These are phyloP conservation scores for Heliornis fulica DNA, from an alignment of 2,113 vertebrate species.

Conservation along the genomic window DNA sequence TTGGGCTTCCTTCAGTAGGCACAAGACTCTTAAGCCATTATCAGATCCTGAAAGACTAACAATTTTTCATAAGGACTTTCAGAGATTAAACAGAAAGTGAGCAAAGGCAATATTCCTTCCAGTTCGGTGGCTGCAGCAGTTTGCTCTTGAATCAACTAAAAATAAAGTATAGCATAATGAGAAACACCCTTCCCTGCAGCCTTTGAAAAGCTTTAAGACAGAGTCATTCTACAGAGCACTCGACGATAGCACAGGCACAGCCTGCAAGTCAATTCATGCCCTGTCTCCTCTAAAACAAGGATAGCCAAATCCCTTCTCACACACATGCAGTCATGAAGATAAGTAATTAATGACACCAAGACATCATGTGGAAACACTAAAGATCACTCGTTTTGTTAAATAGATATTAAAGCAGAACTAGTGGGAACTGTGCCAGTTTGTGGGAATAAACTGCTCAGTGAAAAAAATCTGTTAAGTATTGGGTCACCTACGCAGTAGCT, in stretches of 20 bases:
- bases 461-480: not conserved
- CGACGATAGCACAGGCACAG: not conserved
- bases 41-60: not conserved
- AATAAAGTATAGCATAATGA: not conserved
- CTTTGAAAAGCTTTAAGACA: not conserved
- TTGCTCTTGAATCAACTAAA: not conserved
- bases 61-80: not conserved
- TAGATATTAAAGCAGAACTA: not conserved
- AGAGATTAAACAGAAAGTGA: not conserved
- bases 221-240: not conserved
- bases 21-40: not conserved
- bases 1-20: not conserved
- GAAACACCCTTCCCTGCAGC: not conserved
- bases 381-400: not conserved
- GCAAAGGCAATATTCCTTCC: constrained; percentile 3
- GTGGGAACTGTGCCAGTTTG: not conserved
- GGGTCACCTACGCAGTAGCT: not conserved
- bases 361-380: not conserved
- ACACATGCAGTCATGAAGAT: not conserved
- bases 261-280: not conserved
- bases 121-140: not conserved
- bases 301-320: not conserved
- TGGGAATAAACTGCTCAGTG: not conserved
- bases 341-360: not conserved
- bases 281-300: not conserved